phyloP scores from a whole-genome alignment of 37 sponge, comb jelly and placozoan genomes.

The Spongilla lacustris region DNA sequence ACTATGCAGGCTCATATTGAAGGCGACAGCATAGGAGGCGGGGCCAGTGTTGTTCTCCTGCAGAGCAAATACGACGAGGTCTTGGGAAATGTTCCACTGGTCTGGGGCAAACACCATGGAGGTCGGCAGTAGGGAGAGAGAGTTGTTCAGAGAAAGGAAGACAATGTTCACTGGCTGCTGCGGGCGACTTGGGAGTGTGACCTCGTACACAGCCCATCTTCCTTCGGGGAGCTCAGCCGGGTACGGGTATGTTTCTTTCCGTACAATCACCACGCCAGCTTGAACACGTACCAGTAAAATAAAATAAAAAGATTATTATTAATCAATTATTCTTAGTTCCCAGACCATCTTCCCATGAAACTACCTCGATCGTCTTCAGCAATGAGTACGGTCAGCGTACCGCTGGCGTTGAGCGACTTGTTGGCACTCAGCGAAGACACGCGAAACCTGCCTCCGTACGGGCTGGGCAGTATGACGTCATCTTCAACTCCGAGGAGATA shows the following conservation, averaged over 20 bases:
- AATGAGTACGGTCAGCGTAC: constrained; percentile 49
- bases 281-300: too few relatives aligned
- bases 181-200: constrained; percentile 75
- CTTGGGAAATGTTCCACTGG: constrained; percentile 78
- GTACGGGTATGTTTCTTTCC: constrained; percentile 60
- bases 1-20: constrained; percentile 62
- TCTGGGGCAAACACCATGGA: constrained; percentile 76
- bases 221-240: constrained; percentile 86
- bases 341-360: neutral
- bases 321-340: constrained; percentile 3
- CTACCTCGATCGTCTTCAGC: constrained; percentile 77
- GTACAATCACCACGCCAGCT: constrained; percentile 74
- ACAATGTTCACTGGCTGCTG: constrained; percentile 52
- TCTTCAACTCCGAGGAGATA: constrained; percentile 76
- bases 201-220: constrained; percentile 74
- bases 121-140: constrained; percentile 46
- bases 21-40: constrained; percentile 54
- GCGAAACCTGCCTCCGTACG: constrained; percentile 47
- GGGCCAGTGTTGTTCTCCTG: constrained; percentile 64
- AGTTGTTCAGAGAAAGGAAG: constrained; percentile 51
- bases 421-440: constrained; percentile 20
- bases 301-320: neutral
- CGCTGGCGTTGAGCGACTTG: constrained; percentile 15
- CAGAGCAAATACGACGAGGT: constrained; percentile 60
- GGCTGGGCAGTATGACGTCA: constrained; percentile 70